Base-by-base conservation (phyloP, 2,888 invertebrate genomes). In the Diabrotica balteata region DNA sequence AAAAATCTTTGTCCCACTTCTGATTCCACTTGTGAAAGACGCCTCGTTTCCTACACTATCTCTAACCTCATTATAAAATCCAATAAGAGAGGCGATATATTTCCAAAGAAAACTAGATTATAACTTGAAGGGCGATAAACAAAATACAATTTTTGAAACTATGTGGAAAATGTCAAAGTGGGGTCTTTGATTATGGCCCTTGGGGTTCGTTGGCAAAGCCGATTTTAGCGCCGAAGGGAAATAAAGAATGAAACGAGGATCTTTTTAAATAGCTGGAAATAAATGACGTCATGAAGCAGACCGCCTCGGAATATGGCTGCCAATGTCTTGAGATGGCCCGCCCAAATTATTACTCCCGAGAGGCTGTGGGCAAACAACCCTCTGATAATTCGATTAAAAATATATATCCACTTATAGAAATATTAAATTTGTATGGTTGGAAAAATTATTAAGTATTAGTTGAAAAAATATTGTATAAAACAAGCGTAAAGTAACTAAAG, bases 241-340 rank as follows among this genome's bases (percentile, higher is more conserved):
- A 63, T 65, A 63, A 67, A 58, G 47, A 53, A 47, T 61, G 61
- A 49, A 55, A 49, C 59, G 71, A 69, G 59, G 55, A 70, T 72
- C 75, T 78, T 79, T 79, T 80, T 79, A 80, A 80, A 79, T 77
- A 77, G 79, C 77, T 75, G 73, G 75, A 80, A 77, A 80, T 80
- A 81, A 81, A 81, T 79, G 81, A 81, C 80, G 80, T 81, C 81
- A 78, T 72, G 73, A 78, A 81, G 78, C 81, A 81, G 80, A 82
- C 79, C 79, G 80, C 79, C 72, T 62, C 77, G 78, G 78, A 81
- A 82, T 82, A 81, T 82, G 81, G 81, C 79, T 77, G 78, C 77
- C 77, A 76, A 71, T 78, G 76, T 77, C 77, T 76, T 77, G 65
- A 66, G 64, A 60, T 63, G 73, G 71, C 59, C 67, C 68, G 70